phyloP scores from a whole-genome alignment of 2,888 invertebrate genomes.

The Agonopterix alstromeriana region DNA sequence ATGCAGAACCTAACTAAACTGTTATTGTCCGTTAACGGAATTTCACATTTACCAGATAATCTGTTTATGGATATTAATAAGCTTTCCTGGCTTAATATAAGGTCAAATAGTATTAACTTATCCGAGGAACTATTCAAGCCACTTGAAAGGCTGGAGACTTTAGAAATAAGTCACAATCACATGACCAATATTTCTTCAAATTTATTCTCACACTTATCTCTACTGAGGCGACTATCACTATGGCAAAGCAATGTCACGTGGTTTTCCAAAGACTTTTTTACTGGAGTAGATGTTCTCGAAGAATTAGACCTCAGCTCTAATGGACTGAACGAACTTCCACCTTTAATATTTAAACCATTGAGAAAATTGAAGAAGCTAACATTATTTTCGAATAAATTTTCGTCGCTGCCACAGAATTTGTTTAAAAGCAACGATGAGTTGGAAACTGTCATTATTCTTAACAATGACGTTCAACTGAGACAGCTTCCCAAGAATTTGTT shows the following conservation, averaged over 20 bases:
- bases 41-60: constrained; percentile 78
- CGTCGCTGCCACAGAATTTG: constrained; percentile 76
- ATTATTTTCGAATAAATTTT: constrained; percentile 81
- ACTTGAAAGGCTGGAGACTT: constrained; percentile 72
- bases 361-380: constrained; percentile 79
- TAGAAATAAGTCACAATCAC: constrained; percentile 82
- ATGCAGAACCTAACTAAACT: constrained; percentile 73
- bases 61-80: constrained; percentile 77
- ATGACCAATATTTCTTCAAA: constrained; percentile 77
- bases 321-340: constrained; percentile 77
- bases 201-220: constrained; percentile 78
- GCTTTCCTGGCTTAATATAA: constrained; percentile 80
- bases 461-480: constrained; percentile 76
- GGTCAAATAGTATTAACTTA: constrained; percentile 76
- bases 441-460: constrained; percentile 69
- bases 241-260: constrained; percentile 82
- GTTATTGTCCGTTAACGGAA: constrained; percentile 77
- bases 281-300: constrained; percentile 77
- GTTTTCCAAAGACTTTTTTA: constrained; percentile 79
- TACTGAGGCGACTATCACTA: constrained; percentile 79
- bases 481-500: constrained; percentile 78
- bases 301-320: constrained; percentile 83
- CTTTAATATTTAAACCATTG: constrained; percentile 78
- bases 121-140: constrained; percentile 75
- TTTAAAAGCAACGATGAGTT: constrained; percentile 75